Percentiles rank a stretch among this genome's conserved stretches.
These are phyloP conservation scores for Pollenia angustigena DNA, from an alignment of 2,888 invertebrate species.

Conservation along the genomic window DNA sequence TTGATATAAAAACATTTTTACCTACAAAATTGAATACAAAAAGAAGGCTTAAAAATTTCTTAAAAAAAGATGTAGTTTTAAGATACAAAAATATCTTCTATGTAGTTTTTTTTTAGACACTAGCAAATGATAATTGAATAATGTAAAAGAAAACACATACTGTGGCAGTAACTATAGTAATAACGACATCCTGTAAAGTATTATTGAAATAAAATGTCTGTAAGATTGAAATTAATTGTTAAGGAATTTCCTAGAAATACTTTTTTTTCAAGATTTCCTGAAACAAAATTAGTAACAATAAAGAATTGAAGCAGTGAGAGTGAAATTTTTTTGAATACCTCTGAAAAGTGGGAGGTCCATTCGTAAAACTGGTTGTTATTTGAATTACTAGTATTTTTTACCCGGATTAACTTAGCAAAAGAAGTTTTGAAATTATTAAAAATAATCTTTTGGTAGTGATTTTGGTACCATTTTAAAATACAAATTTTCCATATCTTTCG, in stretches of 20 bases:
- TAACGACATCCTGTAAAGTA: not conserved
- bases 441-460: no score
- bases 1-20: not conserved
- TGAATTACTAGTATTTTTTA: no score
- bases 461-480: no score
- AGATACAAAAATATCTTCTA: not conserved
- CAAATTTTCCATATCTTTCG: no score
- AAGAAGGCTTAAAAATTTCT: not conserved
- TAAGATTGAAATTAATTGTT: conserved; percentile 6
- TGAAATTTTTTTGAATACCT: not conserved
- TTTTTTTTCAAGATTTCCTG: not conserved
- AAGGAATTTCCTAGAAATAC: conserved; percentile 48
- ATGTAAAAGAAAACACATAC: conserved; percentile 31
- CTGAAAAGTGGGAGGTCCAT: conserved; percentile 16
- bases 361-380: no score
- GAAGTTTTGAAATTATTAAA: no score
- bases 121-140: conserved; percentile 4
- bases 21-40: not conserved
- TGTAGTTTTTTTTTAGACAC: not conserved
- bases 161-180: conserved; percentile 26
- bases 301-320: conserved; percentile 10
- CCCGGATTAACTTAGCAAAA: no score
- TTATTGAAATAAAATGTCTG: not conserved
- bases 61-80: not conserved
- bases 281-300: conserved; percentile 9